Evolutionary conservation across 2,888 invertebrate species (phyloP), one percentile per base, ranked within the genome.

Genomic region (Tetragonisca angustula): DNA sequence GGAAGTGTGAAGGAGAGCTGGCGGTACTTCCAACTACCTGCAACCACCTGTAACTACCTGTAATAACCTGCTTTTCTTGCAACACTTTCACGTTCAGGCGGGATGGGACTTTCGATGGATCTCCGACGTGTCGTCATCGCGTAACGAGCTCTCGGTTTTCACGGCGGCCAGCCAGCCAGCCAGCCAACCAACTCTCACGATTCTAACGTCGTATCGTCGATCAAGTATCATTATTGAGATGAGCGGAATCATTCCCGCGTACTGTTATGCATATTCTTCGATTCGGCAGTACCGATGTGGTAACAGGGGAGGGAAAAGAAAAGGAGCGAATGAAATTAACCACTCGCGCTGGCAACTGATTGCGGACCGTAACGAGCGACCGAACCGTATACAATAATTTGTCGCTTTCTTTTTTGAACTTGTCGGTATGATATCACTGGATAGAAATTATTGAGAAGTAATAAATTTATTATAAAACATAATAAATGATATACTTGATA

Each of bases 11-110:
- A 87, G 81, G 85, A 88, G 78, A 85, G 81, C 80, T 76, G 79
- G 73, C 83, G 77, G 76, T 74, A 69, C 83, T 69, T 73, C 82
- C 82, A 85, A 88, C 89, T 86, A 88, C 81, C 88, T 88, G 83
- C 88, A 89, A 89, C 89, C 81, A 89, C 85, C 88, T 84, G 85
- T 89, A 87, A 88, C 87, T 86, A 87, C 79, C 84, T 73, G 77
- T 89, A 89, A 89, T 89, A 89, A 88, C 85, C 87, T 82, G 88
- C 78, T 89, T 88, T 89, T 86, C 88, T 85, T 85, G 81, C 86
- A 87, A 87, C 83, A 88, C 88, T 88, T 88, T 89, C 86, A 75
- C 83, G 86, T 88, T 82, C 84, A 69, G 64, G 67, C 74, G 76
- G 76, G 74, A 84, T 80, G 69, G 43, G 75, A 81, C 86, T 84